Percentiles rank a stretch among this genome's conserved stretches.
Conservation (phyloP, 2,797 vertebrate genomes). For the Gadopsis marmoratus region DNA sequence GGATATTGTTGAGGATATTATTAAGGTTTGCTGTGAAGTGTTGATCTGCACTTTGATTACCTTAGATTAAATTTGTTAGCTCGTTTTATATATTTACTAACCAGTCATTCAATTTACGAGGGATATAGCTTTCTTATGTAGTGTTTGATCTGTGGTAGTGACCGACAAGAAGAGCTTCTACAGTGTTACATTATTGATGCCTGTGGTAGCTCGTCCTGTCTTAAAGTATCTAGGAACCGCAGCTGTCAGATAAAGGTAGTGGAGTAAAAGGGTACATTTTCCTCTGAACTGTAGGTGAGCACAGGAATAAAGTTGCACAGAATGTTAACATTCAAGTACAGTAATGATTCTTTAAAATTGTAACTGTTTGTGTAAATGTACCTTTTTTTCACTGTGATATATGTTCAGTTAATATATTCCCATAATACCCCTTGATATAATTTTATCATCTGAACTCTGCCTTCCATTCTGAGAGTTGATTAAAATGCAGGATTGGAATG, state of each 20-base stretch:
- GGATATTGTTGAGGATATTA: neutral
- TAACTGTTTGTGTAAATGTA: neutral
- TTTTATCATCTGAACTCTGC: neutral
- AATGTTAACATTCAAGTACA: neutral
- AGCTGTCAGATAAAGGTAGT: too few relatives aligned
- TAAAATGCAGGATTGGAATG: conserved; percentile 25
- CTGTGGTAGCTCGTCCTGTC: neutral
- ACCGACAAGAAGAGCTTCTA: neutral
- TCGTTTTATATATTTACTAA: neutral
- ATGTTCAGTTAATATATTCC: neutral
- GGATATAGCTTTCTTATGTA: neutral
- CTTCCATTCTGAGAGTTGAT: conserved; percentile 6
- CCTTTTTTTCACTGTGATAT: neutral
- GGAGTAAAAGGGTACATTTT: neutral
- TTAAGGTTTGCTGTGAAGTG: neutral
- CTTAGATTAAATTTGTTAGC: neutral
- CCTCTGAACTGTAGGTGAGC: neutral
- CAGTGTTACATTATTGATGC: neutral
- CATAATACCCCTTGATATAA: neutral
- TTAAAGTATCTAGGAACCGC: too few relatives aligned
- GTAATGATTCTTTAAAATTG: neutral
- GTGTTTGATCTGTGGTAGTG: neutral
- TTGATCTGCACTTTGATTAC: neutral
- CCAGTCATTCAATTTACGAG: neutral
- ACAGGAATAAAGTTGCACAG: neutral